A percentile compares a stretch with the other conserved stretches of the same genome.
Evolutionary conservation across 1,140 invertebrate species (phyloP).

Genomic region (Bombus fervidus): DNA sequence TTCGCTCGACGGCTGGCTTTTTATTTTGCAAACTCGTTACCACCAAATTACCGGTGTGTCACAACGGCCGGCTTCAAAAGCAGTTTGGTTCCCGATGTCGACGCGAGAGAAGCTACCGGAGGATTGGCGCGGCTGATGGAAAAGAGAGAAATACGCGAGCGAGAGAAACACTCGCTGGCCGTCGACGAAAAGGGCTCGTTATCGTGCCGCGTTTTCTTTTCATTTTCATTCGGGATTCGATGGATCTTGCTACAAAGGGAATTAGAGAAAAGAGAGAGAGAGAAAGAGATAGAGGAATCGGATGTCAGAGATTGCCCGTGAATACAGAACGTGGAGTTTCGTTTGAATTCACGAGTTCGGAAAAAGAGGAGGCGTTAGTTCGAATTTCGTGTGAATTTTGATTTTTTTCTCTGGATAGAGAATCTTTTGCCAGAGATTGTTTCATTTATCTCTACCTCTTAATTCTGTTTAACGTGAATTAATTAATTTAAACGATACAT

Average conservation of each 20-base stretch:
- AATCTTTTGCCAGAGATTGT: not conserved
- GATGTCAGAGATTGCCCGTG: not conserved
- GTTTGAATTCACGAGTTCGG: not conserved
- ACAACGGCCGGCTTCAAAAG: slow-evolving; percentile 31
- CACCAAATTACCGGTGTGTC: slow-evolving; percentile 42
- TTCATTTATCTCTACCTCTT: not conserved
- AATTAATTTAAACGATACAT: not conserved
- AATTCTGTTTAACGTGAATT: not conserved
- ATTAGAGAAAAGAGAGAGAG: not conserved
- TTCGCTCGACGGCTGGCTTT: slow-evolving; percentile 20
- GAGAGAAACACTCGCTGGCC: not conserved
- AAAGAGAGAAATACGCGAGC: not conserved
- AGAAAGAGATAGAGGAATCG: too few species aligned
- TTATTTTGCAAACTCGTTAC: slow-evolving; percentile 58
- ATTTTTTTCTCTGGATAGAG: not conserved
- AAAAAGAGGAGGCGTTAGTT: not conserved
- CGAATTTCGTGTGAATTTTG: not conserved
- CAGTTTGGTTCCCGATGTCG: slow-evolving; percentile 11
- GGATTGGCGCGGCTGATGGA: too few species aligned
- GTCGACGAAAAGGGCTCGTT: slow-evolving; percentile 23
- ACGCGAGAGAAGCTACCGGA: not conserved
- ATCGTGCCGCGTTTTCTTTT: slow-evolving; percentile 30
- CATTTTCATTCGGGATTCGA: slow-evolving; percentile 3
- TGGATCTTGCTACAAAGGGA: not conserved
- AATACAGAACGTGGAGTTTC: not conserved